phyloP scores from a whole-genome alignment of 1,140 invertebrate genomes.

The Caenorhabditis briggsae region DNA sequence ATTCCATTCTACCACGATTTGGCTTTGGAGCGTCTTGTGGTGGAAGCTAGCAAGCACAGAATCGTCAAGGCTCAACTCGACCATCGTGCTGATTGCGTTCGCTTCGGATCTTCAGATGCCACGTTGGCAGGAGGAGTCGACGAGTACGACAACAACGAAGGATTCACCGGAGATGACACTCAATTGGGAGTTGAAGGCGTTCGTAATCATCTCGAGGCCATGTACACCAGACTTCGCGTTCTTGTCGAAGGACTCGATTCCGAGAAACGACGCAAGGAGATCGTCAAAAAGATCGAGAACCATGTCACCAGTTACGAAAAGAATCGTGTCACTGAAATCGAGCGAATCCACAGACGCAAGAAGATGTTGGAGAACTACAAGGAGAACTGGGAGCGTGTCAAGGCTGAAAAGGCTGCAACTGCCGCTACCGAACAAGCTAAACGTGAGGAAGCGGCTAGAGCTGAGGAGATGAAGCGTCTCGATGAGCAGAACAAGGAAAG shows the following conservation, averaged over 20 bases:
- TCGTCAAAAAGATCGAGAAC: slow-evolving; percentile 68
- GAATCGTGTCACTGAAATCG: slow-evolving; percentile 71
- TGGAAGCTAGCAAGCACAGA: slow-evolving; percentile 74
- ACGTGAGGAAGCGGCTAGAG: slow-evolving; percentile 72
- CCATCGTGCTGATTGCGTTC: slow-evolving; percentile 73
- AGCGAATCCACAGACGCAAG: slow-evolving; percentile 73
- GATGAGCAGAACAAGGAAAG: slow-evolving; percentile 75
- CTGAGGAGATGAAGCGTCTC: slow-evolving; percentile 75
- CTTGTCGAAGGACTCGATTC: slow-evolving; percentile 67
- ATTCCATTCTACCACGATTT: slow-evolving; percentile 73
- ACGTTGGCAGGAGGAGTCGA: slow-evolving; percentile 75
- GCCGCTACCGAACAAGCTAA: slow-evolving; percentile 69
- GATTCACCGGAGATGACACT: slow-evolving; percentile 60
- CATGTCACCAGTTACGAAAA: slow-evolving; percentile 69
- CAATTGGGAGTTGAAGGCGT: slow-evolving; percentile 69
- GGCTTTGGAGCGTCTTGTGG: slow-evolving; percentile 72
- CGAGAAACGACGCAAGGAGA: slow-evolving; percentile 31
- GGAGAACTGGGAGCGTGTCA: slow-evolving; percentile 70
- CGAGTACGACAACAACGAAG: slow-evolving; percentile 52
- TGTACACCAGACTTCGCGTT: slow-evolving; percentile 70
- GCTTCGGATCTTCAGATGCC: slow-evolving; percentile 71
- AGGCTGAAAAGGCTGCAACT: slow-evolving; percentile 68
- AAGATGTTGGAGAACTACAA: slow-evolving; percentile 76
- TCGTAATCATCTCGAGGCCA: slow-evolving; percentile 68
- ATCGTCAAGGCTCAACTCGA: slow-evolving; percentile 73